Base-by-base conservation (phyloP, 2,113 vertebrate genomes). In the Oncorhynchus kisutch region DNA sequence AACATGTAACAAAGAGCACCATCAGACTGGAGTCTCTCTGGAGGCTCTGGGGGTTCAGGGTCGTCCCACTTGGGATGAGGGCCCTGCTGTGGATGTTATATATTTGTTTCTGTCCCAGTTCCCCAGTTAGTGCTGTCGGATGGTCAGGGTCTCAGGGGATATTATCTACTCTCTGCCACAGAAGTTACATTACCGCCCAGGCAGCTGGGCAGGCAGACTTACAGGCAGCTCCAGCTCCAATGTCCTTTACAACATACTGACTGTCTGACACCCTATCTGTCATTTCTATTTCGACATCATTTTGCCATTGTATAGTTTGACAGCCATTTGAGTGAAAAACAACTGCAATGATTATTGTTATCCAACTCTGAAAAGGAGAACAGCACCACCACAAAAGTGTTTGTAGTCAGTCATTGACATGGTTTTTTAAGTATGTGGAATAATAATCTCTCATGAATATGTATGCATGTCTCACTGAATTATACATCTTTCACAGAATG, bases 181-280 rank as follows among this genome's bases (percentile, higher is more conserved):
- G 13, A 54, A 78, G 67, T 83, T 74, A 73, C 80, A 72, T 84
- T 78, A 80, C 71, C 51, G 5, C 51, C 51, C 51, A 54, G 13
- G 3, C 51, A 54, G 51, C 39, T 45, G 9, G 39, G 9, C 39
- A 45, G 39, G 9, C 39, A 45, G 39, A 2, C 39, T 11, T 45
- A 18, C 51, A 54, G 51, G 51, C 51, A 54, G 54, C 69, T 27
- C 65, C 49, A 3, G 22, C 68, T 24, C 25, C 22, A 51, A 67
- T 49, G 31, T 48, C 31, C 59, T 27, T 62, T 25, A 16, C 69
- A 59, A 48, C 54, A 66, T 16, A 70, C 22, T 54, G 51, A 54
- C 51, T 54, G 4, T 54, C 51, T 54, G 51, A 54, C 51, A 54
- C 5, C 3, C 51, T 16, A 54, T 54, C 51, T 54, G 51, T 5